Conservation (phyloP, 2,797 vertebrate species). For the Phoeniculus purpureus region DNA sequence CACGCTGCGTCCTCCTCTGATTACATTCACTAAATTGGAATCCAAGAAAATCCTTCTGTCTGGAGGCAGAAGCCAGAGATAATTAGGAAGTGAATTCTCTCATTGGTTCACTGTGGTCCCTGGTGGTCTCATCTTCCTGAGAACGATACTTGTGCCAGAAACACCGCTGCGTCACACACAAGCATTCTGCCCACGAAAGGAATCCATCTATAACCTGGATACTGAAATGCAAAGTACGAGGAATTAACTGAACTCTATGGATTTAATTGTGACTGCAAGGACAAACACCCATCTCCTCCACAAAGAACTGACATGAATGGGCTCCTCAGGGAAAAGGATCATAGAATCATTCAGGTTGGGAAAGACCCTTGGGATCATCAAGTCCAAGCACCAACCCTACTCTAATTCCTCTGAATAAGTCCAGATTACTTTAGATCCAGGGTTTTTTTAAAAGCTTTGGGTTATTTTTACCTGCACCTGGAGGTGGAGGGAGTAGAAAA, state of each 20-base stretch:
- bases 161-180: not conserved
- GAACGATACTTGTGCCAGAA: not conserved
- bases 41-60: conserved; percentile 15
- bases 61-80: conserved; percentile 1
- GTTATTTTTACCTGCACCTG: too few relatives aligned
- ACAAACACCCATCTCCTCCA: not conserved
- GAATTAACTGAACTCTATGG: not conserved
- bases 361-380: too few relatives aligned
- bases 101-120: not conserved
- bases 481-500: too few relatives aligned
- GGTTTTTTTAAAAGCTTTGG: too few relatives aligned
- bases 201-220: not conserved
- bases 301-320: not conserved
- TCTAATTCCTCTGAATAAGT: too few relatives aligned
- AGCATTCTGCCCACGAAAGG: not conserved
- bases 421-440: too few relatives aligned
- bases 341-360: not conserved
- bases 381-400: too few relatives aligned
- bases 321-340: not conserved
- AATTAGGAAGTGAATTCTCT: conserved; percentile 36
- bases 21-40: conserved; percentile 28
- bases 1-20: not conserved
- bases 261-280: not conserved
- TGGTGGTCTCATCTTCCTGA: conserved; percentile 5
- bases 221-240: conserved; percentile 4